Conservation (phyloP, 2,113 vertebrate species). For the Phyllostomus hastatus region DNA sequence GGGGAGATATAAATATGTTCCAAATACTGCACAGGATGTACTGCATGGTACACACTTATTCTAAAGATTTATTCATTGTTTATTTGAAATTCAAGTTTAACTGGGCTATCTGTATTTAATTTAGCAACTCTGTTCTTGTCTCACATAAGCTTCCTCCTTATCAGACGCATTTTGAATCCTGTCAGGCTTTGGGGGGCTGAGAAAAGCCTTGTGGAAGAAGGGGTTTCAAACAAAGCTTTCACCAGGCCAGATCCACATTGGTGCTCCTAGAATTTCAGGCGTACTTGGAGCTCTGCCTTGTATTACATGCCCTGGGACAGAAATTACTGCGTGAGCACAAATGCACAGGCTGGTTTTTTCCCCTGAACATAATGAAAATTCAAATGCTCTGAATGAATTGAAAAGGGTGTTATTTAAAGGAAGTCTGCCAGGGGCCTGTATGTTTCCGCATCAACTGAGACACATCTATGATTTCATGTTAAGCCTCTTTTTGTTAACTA, state of each 20-base stretch:
- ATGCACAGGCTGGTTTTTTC: neutral
- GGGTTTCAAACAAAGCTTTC: neutral
- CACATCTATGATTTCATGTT: conserved; percentile 19
- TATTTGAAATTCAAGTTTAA: conserved; percentile 53
- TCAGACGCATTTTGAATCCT: conserved; percentile 52
- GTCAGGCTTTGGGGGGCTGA: neutral
- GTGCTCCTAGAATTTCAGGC: conserved; percentile 21
- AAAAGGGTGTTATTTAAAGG: conserved; percentile 18
- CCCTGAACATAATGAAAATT: conserved; percentile 32
- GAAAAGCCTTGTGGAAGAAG: conserved; percentile 9
- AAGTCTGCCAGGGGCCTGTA: neutral
- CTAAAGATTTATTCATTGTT: conserved; percentile 2
- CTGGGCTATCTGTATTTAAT: neutral
- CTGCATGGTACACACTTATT: neutral
- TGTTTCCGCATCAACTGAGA: conserved; percentile 16
- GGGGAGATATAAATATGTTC: neutral
- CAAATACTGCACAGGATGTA: neutral
- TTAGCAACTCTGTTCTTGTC: conserved; percentile 23
- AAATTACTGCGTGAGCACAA: conserved; percentile 42
- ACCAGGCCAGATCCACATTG: neutral
- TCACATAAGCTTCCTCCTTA: neutral
- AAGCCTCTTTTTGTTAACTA: conserved; percentile 20
- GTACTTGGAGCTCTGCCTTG: conserved; percentile 25
- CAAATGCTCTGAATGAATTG: conserved; percentile 45
- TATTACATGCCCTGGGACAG: neutral